Evolutionary conservation across 2,888 invertebrate genomes (phyloP).

Genomic region (Rhagium mordax): DNA sequence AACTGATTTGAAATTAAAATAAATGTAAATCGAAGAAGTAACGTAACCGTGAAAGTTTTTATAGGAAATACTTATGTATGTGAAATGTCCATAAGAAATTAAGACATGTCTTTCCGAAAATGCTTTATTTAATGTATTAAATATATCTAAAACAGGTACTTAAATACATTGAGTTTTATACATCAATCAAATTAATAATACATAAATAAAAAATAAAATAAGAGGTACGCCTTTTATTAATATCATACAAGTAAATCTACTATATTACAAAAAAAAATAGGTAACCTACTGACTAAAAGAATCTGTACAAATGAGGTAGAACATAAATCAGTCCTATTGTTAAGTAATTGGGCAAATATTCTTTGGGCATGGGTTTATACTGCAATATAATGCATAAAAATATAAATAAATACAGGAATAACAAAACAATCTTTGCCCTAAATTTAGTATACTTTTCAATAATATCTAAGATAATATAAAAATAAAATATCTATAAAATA

Average conservation of each 20-base stretch:
- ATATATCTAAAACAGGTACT: slow-evolving; percentile 26
- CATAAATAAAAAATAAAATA: slow-evolving; percentile 12
- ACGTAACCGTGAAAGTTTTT: no score
- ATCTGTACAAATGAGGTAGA: slow-evolving; percentile 68
- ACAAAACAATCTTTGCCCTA: slow-evolving; percentile 51
- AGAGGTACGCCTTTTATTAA: slow-evolving; percentile 23
- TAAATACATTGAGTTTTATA: slow-evolving; percentile 13
- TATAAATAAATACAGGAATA: slow-evolving; percentile 41
- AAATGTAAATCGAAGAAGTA: no score
- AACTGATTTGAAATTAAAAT: no score
- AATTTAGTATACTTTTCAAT: slow-evolving; percentile 18
- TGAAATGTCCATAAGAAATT: no score
- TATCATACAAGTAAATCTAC: slow-evolving; percentile 8
- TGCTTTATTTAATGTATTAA: slow-evolving; percentile 7
- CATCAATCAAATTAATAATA: neutral
- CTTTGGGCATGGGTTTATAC: slow-evolving; percentile 53
- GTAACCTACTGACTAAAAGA: slow-evolving; percentile 65
- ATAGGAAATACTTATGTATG: no score
- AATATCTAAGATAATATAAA: slow-evolving; percentile 30
- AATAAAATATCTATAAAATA: slow-evolving; percentile 35
- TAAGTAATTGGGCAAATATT: slow-evolving; percentile 56
- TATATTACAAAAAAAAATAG: slow-evolving; percentile 50
- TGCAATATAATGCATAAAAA: slow-evolving; percentile 35
- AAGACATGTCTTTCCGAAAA: neutral
- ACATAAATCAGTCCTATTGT: slow-evolving; percentile 69